phyloP scores from a whole-genome alignment of 2,797 vertebrate species.

The Phoebastria nigripes region DNA sequence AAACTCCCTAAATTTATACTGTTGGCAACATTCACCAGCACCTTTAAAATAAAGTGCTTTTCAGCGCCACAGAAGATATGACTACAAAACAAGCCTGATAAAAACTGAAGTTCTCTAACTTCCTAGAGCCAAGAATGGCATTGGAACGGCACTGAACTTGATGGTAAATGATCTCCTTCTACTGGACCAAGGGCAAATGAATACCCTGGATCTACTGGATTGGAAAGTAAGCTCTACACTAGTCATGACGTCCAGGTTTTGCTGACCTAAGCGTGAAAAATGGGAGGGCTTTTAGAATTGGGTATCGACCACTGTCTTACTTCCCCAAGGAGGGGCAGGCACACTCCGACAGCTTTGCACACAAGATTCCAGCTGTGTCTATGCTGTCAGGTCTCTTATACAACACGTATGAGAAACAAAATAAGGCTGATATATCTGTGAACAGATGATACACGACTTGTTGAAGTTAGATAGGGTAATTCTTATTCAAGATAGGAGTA shows the following conservation, averaged over 20 bases:
- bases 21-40: not conserved
- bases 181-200: not conserved
- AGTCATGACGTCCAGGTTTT: not conserved
- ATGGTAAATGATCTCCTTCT: not conserved
- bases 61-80: not conserved
- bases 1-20: not conserved
- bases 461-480: not conserved
- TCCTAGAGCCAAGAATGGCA: constrained; percentile 6
- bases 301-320: accelerated
- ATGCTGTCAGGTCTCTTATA: not conserved
- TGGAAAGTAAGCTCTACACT: not conserved
- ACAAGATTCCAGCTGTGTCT: not conserved
- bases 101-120: not conserved
- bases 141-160: not conserved
- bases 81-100: not conserved
- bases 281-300: not conserved
- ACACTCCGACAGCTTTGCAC: not conserved
- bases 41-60: constrained; percentile 23
- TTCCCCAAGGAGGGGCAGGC: not conserved
- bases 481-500: not conserved
- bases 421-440: not conserved
- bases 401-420: not conserved
- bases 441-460: not conserved
- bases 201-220: not conserved
- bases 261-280: not conserved